Base-by-base conservation (phyloP, 2,888 invertebrate genomes). In the Tiliacea citrago region DNA sequence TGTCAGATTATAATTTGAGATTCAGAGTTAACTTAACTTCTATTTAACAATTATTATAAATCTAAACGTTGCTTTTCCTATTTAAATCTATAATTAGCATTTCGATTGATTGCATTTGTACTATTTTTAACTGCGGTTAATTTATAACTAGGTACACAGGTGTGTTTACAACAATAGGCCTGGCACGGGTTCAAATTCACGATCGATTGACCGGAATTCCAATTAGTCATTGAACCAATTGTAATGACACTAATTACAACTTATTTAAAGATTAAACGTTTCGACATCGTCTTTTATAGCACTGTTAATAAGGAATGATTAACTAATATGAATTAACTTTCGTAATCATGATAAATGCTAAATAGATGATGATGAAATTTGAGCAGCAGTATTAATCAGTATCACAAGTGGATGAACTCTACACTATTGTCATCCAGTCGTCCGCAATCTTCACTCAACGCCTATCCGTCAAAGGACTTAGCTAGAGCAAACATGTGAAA, bases 161-260 rank as follows among this genome's bases (percentile, higher is more conserved):
- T 71, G 71, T 81, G 49, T 68, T 72, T 61, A 69, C 49, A 61
- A 63, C 68, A 69, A 68, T 49, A 53, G 21, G 51, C 21, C 53
- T 82, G 82, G 82, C 82, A 73, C 70, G 9, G 47, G 29, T 70
- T 82, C 85, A 82, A 82, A 82, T 60, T 63, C 42, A 65, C 72
- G 39, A 85, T 85, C 77, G 57, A 69, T 60, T 82, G 82, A 70
- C 78, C 85, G 73, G 77, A 69, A 82, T 85, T 65, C 60, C 82
- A 73, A 72, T 82, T 85, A 73, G 61, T 85, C 78, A 85, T 85
- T 82, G 85, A 68, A 70, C 82, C 53, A 82, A 85, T 82, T 82
- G 63, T 73, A 77, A 70, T 77, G 73, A 77, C 67, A 82, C 69
- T 68, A 75, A 84, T 84, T 68, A 73, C 66, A 63, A 49, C 21